Base-by-base conservation (phyloP, 2,113 vertebrate species). In the Galbula dea region DNA sequence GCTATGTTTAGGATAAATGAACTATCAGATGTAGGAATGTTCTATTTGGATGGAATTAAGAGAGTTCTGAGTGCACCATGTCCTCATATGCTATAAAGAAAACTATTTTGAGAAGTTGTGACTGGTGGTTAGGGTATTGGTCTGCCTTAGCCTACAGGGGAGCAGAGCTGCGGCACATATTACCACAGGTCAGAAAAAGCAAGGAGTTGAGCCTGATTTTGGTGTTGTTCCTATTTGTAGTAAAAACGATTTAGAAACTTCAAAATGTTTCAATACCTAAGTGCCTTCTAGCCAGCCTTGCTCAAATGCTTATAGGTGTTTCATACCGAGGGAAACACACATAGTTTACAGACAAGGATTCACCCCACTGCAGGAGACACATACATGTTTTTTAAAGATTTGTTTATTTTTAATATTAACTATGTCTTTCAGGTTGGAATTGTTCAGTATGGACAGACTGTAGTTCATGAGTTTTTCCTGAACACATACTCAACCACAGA, bases 401-500 rank as follows among this genome's bases (percentile, higher is more conserved):
- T 30, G 13, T 2, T 80, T 10, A 32, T 65, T 80, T 85, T 67
- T 87, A 57, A 41, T 13, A 51, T n/a, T 23, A 66, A 10, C 23
- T 80, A 1, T 77, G 13, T 88, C 18, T 97, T 98, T 93, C 96
- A 99, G 99, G 99, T 99, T 94, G 99, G 99, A 83, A 98, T 99
- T 51, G 99, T 99, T 94, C 99, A 99, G 11, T 99, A 99, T 4
- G 99, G 99, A 39, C 96, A 98, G 94, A 97, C 97, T 4, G 98
- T 99, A 41, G 98, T 98, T 34, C 99, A 99, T 92, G 98, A 98
- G 11, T 99, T 99, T 97, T 99, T 98, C 90, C 97, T 99, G 94
- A 99, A 98, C 86, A 98, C 98, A 48, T 99, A 99, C 80, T 96
- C 96, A 5, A 99, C 98, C 32, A 99, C 97, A 2, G 51, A 94